Base-by-base conservation (phyloP, 2,888 invertebrate genomes). In the Acleris cristana region DNA sequence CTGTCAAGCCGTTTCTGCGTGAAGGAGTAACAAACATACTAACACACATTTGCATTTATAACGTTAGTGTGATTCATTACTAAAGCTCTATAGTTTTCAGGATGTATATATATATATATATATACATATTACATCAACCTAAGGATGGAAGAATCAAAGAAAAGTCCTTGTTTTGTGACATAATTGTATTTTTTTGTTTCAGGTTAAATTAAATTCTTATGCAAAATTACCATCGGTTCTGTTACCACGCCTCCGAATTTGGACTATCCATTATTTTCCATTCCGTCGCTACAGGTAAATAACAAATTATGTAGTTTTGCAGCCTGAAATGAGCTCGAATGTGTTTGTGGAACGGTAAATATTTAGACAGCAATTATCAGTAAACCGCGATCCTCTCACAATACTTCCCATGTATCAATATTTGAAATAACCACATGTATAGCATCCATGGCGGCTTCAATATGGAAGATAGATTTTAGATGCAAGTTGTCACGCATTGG, bases 291-390 rank as follows among this genome's bases (percentile, higher is more conserved):
- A 3, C 12, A 14, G 40, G 40, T 65, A 75, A 73, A 76, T 77
- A 77, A 75, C 77, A 80, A 80, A 79, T 78, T 76, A 14, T 40
- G 40, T 40, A 74, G 75, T 79, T 79, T 82, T 75, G 63, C 75
- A 80, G 78, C 78, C 79, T 78, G 77, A 76, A 81, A 81, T 84
- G 77, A 81, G 76, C 77, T 84, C 76, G 76, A 81, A 79, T 82
- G 81, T 84, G 83, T 83, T 82, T 76, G 73, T 73, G 70, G 73
- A 87, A 84, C 85, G 80, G 87, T 86, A 88, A 89, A 89, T 88
- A 89, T 90, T 90, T 89, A 86, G 86, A 87, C 84, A 88, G 87
- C 86, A 88, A 90, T 90, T 89, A 90, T 87, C 88, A 85, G 82
- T 79, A 82, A 80, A 84, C 81, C 79, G 84, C 84, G 81, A 87